Evolutionary conservation across 2,797 vertebrate genomes (phyloP).

Genomic region (Podarcis lilfordi): DNA sequence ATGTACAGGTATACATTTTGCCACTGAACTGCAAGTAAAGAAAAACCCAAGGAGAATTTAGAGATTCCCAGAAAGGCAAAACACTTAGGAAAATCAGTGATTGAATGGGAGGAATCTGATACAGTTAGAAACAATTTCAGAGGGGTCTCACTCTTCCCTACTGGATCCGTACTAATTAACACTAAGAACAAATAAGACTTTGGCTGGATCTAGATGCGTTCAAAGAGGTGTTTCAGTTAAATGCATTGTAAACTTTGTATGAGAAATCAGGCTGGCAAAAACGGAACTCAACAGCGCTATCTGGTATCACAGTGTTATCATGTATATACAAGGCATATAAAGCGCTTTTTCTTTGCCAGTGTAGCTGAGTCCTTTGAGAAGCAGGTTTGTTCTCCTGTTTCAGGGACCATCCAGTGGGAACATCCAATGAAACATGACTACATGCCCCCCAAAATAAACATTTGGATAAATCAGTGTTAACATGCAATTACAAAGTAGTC

Average conservation of each 20-base stretch:
- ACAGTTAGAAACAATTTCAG: background rate
- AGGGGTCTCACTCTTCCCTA: background rate
- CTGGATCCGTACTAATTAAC: constrained; percentile 46
- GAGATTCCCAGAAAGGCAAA: background rate
- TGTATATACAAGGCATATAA: too few relatives aligned
- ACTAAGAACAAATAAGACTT: constrained; percentile 31
- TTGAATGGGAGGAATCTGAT: too few relatives aligned
- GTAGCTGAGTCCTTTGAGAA: constrained; percentile 22
- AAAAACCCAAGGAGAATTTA: background rate
- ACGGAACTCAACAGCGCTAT: too few relatives aligned
- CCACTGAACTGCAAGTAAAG: background rate
- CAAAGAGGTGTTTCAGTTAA: too few relatives aligned
- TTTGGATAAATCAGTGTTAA: background rate
- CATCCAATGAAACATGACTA: constrained; percentile 38
- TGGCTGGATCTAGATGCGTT: too few relatives aligned
- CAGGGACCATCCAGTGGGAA: constrained; percentile 6
- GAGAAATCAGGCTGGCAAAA: too few relatives aligned
- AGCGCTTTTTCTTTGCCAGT: too few relatives aligned
- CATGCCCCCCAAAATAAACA: constrained; percentile 44
- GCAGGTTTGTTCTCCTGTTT: constrained; percentile 54
- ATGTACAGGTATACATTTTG: background rate
- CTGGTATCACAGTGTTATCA: too few relatives aligned
- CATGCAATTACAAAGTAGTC: background rate
- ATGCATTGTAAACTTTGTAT: too few relatives aligned
- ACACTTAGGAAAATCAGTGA: background rate